Conservation (phyloP, 2,888 invertebrate species). For the Mayetiola destructor region DNA sequence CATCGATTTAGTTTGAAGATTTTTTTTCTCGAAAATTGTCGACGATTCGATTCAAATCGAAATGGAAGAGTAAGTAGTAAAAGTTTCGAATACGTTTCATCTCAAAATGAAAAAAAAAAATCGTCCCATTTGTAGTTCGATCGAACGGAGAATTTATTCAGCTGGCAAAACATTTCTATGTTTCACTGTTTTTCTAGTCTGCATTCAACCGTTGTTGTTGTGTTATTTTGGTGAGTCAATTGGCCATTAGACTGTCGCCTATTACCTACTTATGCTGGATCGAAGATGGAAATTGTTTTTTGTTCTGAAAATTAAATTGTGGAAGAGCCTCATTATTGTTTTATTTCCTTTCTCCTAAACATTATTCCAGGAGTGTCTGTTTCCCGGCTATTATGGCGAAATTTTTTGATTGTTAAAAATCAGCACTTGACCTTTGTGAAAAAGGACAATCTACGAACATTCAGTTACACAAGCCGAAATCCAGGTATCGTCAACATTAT, state of each 20-base stretch:
- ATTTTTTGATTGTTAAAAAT: constrained; percentile 1
- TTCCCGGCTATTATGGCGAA: neutral
- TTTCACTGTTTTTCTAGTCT: neutral
- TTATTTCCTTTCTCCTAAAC: neutral
- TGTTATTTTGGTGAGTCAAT: constrained; percentile 1
- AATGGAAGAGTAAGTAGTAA: neutral
- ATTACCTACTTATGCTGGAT: too few relatives aligned
- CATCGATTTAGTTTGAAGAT: too few relatives aligned
- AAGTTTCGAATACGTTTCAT: neutral
- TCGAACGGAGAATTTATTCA: constrained; percentile 1
- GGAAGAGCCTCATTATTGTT: too few relatives aligned
- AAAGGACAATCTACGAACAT: constrained; percentile 37
- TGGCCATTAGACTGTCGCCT: too few relatives aligned
- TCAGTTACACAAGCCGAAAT: constrained; percentile 57
- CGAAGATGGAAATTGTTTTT: too few relatives aligned
- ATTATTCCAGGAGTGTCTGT: neutral
- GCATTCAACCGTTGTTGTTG: neutral
- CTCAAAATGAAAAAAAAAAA: neutral
- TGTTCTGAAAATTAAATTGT: too few relatives aligned
- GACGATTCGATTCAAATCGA: neutral
- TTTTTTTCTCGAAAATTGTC: neutral
- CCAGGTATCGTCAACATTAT: constrained; percentile 59
- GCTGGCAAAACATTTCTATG: constrained; percentile 5
- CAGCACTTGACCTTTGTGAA: constrained; percentile 7
- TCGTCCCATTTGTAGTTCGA: neutral